Base-by-base conservation (phyloP, 2,888 invertebrate species). In the Drosophila quinaria region DNA sequence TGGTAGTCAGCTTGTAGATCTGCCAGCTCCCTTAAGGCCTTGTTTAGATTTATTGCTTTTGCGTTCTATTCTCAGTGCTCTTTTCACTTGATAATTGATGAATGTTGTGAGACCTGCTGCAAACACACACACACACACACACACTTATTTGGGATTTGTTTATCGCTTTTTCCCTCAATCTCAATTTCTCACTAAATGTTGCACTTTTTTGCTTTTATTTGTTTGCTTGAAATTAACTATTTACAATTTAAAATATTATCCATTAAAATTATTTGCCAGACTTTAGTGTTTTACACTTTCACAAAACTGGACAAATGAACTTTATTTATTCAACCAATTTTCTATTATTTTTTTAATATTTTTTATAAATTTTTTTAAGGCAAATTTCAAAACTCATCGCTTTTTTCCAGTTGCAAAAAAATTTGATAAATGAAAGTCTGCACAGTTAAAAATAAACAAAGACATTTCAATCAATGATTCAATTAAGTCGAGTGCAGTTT, bases 51-150 rank as follows among this genome's bases (percentile, higher is more conserved):
- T 89, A 85, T 85, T 89, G 78, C 74, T 67, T 73, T 69, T 76
- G 39, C 46, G 51, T 51, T 67, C 51, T 61, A 54, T 65, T 62
- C 65, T 64, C 61, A 39, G 54, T 54, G 74, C 70, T 66, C 74
- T 79, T 70, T 78, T 75, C 70, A 80, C 75, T 87, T 84, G 78
- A 89, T 85, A 89, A 84, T 84, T 84, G 89, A 89, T 84, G 84
- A 79, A 83, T 79, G 75, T 71, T 82, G 65, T 70, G 87, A 77
- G 59, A 74, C 54, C 65, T 66, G 74, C 49, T 33, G 37, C 49
- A 61, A 46, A 44, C 42, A 54, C 42, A 59, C 19, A 50, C n/a
- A 25, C 13, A 6, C 29, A 50, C 9, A 8, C 19, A 50, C 9
- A 35, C 10, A 1, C 8, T 29, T 37, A n/a, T n/a, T 3, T 8